Evolutionary conservation across 2,113 vertebrate genomes (phyloP).

Genomic region (Daboia siamensis): DNA sequence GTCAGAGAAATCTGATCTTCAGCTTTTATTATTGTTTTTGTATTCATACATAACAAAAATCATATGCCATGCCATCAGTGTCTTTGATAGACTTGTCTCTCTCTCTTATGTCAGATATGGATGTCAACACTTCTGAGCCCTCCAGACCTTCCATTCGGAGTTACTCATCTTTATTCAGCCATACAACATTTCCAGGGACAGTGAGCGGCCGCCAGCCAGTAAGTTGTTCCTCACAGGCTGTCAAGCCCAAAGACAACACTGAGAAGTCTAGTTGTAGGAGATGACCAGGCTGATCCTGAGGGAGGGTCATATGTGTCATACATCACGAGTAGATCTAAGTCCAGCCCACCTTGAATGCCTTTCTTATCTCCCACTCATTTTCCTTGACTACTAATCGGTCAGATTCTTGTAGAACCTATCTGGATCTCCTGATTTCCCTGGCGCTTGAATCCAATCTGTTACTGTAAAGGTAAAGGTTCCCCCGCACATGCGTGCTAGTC

Average conservation of each 20-base stretch:
- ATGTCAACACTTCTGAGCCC: background rate
- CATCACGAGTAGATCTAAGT: background rate
- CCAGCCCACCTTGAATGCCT: background rate
- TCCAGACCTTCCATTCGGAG: conserved; percentile 5
- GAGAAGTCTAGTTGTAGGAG: background rate
- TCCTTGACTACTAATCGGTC: background rate
- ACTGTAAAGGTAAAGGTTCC: background rate
- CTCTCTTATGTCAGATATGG: background rate
- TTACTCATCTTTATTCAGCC: background rate
- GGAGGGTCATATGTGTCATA: background rate
- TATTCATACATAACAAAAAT: background rate
- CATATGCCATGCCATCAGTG: background rate
- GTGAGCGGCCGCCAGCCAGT: conserved; percentile 18
- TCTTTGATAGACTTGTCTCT: background rate
- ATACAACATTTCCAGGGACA: background rate
- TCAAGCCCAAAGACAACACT: background rate
- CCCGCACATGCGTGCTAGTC: too few relatives aligned
- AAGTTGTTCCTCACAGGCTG: background rate
- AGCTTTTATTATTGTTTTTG: background rate
- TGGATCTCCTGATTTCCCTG: background rate
- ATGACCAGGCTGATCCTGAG: background rate
- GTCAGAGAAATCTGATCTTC: background rate
- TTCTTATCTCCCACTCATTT: background rate
- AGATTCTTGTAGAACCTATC: background rate
- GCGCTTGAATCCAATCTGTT: background rate